Percentiles rank a stretch among this genome's conserved stretches.
Evolutionary conservation across 2,797 vertebrate species (phyloP).

Genomic region (Columba guinea): DNA sequence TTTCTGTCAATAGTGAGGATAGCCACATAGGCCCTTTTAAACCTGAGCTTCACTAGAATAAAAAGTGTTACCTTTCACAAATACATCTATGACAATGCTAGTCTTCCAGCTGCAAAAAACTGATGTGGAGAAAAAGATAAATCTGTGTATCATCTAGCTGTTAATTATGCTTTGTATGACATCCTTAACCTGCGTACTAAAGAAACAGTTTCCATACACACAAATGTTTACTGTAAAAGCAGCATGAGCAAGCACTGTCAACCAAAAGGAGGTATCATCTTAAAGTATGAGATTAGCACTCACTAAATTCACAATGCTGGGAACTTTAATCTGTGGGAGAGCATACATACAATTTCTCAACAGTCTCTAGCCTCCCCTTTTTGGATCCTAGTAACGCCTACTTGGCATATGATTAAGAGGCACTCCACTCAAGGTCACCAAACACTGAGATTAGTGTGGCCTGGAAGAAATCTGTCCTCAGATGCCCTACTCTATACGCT

Average conservation of each 20-base stretch:
- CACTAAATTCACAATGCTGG: neutral
- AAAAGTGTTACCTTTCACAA: neutral
- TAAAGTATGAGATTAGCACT: neutral
- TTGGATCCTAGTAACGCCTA: too few species aligned
- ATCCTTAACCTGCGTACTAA: neutral
- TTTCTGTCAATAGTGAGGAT: neutral
- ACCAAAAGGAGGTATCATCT: neutral
- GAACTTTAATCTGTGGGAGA: neutral
- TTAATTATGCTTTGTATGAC: neutral
- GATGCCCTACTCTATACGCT: neutral
- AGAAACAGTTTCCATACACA: too few species aligned
- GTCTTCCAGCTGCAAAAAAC: neutral
- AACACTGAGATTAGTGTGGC: neutral
- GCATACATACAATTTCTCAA: neutral
- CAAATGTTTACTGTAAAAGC: neutral
- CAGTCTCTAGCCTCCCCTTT: neutral
- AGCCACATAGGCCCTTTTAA: neutral
- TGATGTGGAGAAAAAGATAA: neutral
- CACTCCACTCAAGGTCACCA: neutral
- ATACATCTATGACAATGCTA: neutral
- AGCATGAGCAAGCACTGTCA: neutral
- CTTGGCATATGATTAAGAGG: accelerated
- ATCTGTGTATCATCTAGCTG: too few species aligned
- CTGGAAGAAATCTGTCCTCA: too few species aligned
- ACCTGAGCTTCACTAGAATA: neutral